phyloP scores from a whole-genome alignment of 2,888 invertebrate genomes.

The Acanthosepion esculentum region DNA sequence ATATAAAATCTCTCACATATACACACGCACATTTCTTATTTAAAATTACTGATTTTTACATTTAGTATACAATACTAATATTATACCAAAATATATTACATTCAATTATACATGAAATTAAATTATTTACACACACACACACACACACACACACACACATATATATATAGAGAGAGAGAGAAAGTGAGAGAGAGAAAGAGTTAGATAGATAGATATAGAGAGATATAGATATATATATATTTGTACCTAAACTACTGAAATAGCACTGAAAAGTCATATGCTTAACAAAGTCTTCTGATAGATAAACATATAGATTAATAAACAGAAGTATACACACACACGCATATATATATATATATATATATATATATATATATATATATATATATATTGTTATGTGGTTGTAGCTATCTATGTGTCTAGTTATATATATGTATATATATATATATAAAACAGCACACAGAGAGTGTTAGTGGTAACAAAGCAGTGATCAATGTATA shows the following conservation, averaged over 20 bases:
- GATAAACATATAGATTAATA: background rate
- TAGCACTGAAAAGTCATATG: background rate
- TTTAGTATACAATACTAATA: too few species aligned
- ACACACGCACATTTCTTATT: too few species aligned
- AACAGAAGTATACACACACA: background rate
- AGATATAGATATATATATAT: background rate
- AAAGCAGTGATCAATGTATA: too few species aligned
- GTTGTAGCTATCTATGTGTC: background rate
- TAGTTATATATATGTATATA: background rate
- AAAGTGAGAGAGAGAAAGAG: too few species aligned
- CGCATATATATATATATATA: background rate
- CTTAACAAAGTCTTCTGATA: background rate
- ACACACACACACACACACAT: too few species aligned
- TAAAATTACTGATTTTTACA: too few species aligned
- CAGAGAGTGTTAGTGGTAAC: too few species aligned
- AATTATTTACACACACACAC: background rate
- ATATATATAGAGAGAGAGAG: too few species aligned
- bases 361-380: background rate
- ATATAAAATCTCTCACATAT: too few species aligned
- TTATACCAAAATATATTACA: background rate
- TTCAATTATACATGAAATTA: background rate
- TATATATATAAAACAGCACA: too few species aligned
- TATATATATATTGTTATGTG: background rate
- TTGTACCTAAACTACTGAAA: background rate
- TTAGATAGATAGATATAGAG: too few species aligned